Percentiles rank a stretch among this genome's conserved stretches.
Conservation (phyloP, 2,113 vertebrate genomes). For the Coregonus clupeaformis region DNA sequence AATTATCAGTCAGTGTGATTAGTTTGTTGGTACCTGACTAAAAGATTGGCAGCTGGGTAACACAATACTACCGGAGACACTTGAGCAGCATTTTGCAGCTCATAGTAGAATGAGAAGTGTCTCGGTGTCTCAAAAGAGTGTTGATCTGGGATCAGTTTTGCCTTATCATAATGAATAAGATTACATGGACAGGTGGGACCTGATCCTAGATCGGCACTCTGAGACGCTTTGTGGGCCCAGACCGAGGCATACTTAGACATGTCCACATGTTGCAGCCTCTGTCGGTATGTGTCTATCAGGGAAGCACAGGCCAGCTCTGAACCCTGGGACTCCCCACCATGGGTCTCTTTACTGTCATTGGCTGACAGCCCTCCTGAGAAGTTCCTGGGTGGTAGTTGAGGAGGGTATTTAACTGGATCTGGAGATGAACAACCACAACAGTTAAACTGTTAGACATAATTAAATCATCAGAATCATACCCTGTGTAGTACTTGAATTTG, state of each 20-base stretch:
- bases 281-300: constrained; percentile 80
- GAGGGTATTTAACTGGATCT: constrained; percentile 79
- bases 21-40: not conserved
- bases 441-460: not conserved
- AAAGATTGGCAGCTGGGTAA: too few species aligned
- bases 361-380: constrained; percentile 36
- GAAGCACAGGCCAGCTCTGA: constrained; percentile 68
- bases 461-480: too few species aligned
- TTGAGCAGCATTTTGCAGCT: too few species aligned
- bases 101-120: too few species aligned
- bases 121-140: too few species aligned
- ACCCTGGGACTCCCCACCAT: constrained; percentile 50
- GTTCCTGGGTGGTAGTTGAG: constrained; percentile 88
- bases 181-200: too few species aligned
- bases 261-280: constrained; percentile 84
- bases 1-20: not conserved
- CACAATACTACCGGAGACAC: too few species aligned
- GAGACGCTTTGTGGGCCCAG: not conserved
- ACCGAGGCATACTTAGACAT: constrained; percentile 77
- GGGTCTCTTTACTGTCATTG: constrained; percentile 76
- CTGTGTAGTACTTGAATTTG: too few species aligned
- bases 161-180: too few species aligned
- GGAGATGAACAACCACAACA: not conserved
- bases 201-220: too few species aligned
- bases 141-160: too few species aligned